Conservation (phyloP, 1,140 invertebrate genomes). For the Saccostrea echinata region DNA sequence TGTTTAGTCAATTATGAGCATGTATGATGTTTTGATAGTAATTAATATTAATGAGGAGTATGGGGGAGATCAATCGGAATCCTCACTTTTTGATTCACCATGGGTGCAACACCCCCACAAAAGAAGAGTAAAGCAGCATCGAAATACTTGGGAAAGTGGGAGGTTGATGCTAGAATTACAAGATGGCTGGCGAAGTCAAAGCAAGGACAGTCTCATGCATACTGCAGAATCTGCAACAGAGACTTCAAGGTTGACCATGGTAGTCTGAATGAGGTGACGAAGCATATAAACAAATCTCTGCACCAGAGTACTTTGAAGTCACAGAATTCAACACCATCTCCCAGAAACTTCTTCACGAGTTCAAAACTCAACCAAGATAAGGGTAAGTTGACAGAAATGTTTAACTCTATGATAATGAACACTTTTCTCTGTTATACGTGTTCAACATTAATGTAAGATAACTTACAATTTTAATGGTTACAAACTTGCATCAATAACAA, state of each 20-base stretch:
- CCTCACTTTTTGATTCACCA: neutral
- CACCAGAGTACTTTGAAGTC: neutral
- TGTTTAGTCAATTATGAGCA: too few relatives aligned
- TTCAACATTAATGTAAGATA: too few relatives aligned
- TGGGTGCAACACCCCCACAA: neutral
- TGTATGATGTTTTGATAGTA: too few relatives aligned
- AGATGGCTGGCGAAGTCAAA: slow-evolving; percentile 1
- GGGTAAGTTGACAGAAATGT: too few relatives aligned
- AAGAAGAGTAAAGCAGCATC: neutral
- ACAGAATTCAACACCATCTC: neutral
- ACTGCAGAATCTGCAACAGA: slow-evolving; percentile 4
- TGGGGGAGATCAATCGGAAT: too few relatives aligned
- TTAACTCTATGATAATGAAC: too few relatives aligned
- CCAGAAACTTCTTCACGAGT: neutral
- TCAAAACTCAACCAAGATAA: too few relatives aligned
- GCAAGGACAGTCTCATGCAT: neutral
- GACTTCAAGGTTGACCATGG: slow-evolving; percentile 40
- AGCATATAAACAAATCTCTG: neutral
- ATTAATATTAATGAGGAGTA: too few relatives aligned
- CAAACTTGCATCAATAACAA: too few relatives aligned
- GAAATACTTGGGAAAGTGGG: neutral
- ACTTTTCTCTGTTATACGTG: too few relatives aligned
- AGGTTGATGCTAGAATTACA: neutral
- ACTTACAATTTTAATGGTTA: too few relatives aligned
- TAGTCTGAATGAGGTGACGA: neutral